A percentile compares a stretch with the other conserved stretches of the same genome.
phyloP scores from a whole-genome alignment of 2,797 vertebrate genomes.

The Echeneis naucrates region DNA sequence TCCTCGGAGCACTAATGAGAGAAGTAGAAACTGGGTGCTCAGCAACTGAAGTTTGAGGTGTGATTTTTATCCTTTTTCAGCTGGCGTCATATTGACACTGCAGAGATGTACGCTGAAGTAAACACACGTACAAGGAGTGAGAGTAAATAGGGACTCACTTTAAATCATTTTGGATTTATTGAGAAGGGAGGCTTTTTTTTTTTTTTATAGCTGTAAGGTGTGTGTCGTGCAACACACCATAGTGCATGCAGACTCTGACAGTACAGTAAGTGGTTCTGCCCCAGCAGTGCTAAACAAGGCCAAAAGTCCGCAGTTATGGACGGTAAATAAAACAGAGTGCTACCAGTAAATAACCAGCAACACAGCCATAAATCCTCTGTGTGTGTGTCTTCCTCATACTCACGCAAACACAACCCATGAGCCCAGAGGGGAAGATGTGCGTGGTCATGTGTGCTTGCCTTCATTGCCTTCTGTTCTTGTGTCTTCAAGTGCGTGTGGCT shows the following conservation, averaged over 20 bases:
- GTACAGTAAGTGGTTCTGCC: conserved; percentile 66
- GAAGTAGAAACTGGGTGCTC: conserved; percentile 23
- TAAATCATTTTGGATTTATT: conserved; percentile 71
- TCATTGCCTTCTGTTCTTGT: conserved; percentile 4
- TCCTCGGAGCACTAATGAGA: conserved; percentile 43
- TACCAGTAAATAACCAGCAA: conserved; percentile 77
- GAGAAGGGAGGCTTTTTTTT: conserved; percentile 6
- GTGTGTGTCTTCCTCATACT: conserved; percentile 14
- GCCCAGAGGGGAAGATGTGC: not conserved
- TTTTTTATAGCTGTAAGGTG: conserved; percentile 31
- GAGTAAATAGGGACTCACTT: conserved; percentile 56
- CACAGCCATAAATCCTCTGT: conserved; percentile 63
- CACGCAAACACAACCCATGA: conserved; percentile 22
- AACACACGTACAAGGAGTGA: conserved; percentile 27
- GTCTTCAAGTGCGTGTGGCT: not conserved
- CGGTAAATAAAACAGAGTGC: conserved; percentile 77
- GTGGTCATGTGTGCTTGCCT: not conserved
- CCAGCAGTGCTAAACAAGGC: conserved; percentile 74
- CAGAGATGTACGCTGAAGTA: conserved; percentile 26
- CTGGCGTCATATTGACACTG: conserved; percentile 9
- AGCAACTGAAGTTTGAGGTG: conserved; percentile 45
- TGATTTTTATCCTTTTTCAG: conserved; percentile 17
- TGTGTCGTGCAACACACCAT: not conserved
- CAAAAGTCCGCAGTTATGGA: conserved; percentile 69
- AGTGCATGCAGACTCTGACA: not conserved